Conservation (phyloP, 2,888 invertebrate species). For the Odontothrips loti region DNA sequence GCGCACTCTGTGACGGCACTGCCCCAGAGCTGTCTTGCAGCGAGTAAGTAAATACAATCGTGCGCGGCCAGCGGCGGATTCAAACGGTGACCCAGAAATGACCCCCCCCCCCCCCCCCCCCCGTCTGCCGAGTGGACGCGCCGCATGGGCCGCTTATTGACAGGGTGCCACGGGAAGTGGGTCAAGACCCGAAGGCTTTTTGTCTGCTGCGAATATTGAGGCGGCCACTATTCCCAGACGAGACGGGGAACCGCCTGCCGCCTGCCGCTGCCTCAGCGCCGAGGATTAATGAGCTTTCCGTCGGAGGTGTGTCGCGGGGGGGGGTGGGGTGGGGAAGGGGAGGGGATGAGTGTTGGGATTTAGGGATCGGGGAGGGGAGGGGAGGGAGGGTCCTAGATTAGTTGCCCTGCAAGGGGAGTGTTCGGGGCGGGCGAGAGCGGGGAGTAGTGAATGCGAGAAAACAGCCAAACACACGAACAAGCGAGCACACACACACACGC, state of each 20-base stretch:
- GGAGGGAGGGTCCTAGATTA: neutral
- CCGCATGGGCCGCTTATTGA: neutral
- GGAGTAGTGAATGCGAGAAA: neutral
- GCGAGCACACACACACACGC: no score
- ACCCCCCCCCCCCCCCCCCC: neutral
- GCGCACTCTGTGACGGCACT: no score
- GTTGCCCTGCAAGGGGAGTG: neutral
- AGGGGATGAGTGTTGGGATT: neutral
- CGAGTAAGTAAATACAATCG: no score
- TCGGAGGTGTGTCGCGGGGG: neutral
- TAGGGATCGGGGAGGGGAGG: neutral
- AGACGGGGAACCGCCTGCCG: no score
- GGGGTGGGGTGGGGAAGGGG: neutral
- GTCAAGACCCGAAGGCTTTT: no score
- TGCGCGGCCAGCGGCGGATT: no score
- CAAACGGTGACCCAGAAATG: no score
- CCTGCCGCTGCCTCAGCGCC: neutral
- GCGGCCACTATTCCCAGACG: no score
- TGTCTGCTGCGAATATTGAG: no score
- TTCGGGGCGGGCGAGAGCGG: neutral
- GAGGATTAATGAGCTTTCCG: neutral
- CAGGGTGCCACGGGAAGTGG: no score
- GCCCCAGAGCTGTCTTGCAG: no score
- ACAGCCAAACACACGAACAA: no score
- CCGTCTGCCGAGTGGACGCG: neutral